Base-by-base conservation (phyloP, 2,113 vertebrate species). In the Myiagra hebetior region DNA sequence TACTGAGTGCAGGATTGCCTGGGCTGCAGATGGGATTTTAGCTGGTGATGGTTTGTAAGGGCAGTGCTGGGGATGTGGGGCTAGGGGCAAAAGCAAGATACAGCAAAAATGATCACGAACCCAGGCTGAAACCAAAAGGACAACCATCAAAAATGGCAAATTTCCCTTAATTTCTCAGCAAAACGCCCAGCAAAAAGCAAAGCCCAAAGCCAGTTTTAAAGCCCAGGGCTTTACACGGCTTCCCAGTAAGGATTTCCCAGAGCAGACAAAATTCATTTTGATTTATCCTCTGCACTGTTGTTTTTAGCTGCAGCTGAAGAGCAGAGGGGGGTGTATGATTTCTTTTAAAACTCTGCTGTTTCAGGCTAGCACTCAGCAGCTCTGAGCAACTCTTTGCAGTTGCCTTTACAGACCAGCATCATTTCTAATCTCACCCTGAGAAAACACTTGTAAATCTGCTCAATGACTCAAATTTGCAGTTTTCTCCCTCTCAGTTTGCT, bases 31-130 rank as follows among this genome's bases (percentile, higher is more conserved):
- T 4, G 42, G 2, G 49, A 30, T 37, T 78, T 39, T 6, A 21
- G 33, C 13, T 1, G 17, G 9, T 33, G 63, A 16, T n/a, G 31
- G n/a, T 60, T 65, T 91, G 59, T 26, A 19, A 57, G 47, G 23
- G 75, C 19, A 60, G 2, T 1, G 1, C 31, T 56, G 65, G 20
- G 24, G 8, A 1, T 1, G 7, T 2, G 70, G 47, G 24, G 14
- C 59, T 20, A 18, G 1, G 31, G 63, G 49, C 57, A 83, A 53
- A 42, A 23, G 6, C 35, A 23, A 49, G n/a, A 47, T 1, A 7
- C 82, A 90, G 63, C 42, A 56, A 67, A 64, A 44, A 12, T 9
- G 1, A 50, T 22, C 18, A 27, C 5, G 1, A 82, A 39, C 5
- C 53, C 56, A 23, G 21, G 13, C 52, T 10, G 42, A 55, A 85